phyloP scores from a whole-genome alignment of 2,113 vertebrate genomes.

The Hirundichthys speculiger region DNA sequence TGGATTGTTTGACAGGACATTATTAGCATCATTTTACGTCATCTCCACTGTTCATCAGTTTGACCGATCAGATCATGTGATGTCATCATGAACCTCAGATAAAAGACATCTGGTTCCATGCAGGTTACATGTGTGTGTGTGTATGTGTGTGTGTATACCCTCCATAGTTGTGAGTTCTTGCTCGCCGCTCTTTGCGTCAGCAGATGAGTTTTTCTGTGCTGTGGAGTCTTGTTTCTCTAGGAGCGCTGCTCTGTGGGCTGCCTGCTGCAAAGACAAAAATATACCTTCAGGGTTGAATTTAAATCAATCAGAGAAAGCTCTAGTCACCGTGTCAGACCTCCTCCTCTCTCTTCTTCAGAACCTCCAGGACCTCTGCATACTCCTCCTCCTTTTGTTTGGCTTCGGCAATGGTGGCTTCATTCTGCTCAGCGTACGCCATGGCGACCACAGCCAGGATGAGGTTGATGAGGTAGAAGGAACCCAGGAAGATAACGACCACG shows the following conservation, averaged over 20 bases:
- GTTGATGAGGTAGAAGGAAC: conserved; percentile 97
- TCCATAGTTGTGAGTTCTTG: conserved; percentile 32
- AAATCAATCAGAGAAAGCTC: not conserved
- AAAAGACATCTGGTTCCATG: too few species aligned
- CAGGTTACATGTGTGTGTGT: too few species aligned
- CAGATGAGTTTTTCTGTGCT: conserved; percentile 7
- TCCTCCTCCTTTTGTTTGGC: conserved; percentile 91
- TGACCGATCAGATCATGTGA: too few species aligned
- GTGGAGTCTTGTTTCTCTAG: conserved; percentile 9
- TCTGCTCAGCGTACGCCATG: conserved; percentile 95
- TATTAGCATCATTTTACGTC: too few species aligned
- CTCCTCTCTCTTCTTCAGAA: conserved; percentile 86
- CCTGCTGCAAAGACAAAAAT: conserved; percentile 33
- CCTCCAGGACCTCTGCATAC: conserved; percentile 88
- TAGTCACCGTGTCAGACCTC: conserved; percentile 65
- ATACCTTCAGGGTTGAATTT: conserved; percentile 1
- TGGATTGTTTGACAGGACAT: too few species aligned
- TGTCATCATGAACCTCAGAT: too few species aligned
- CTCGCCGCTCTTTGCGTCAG: not conserved
- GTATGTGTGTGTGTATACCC: conserved; percentile 8
- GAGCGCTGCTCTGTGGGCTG: not conserved
- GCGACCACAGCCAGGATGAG: conserved; percentile 96
- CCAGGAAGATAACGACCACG: conserved; percentile 92
- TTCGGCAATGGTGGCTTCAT: conserved; percentile 86
- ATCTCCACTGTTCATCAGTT: too few species aligned